Evolutionary conservation across 1,140 invertebrate species (phyloP).

Genomic region (Wiebesia pumilae): DNA sequence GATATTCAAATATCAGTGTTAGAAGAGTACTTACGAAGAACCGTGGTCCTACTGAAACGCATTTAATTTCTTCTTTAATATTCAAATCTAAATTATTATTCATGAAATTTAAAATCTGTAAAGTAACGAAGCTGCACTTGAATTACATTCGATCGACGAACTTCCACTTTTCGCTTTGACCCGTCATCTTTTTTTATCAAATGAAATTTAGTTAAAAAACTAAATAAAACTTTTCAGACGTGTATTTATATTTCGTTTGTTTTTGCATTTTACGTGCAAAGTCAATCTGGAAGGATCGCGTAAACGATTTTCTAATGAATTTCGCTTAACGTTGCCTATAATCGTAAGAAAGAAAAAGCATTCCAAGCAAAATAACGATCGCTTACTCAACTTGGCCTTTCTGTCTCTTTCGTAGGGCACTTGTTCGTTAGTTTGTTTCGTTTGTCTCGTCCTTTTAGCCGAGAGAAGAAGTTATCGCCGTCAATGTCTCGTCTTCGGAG

Average conservation of each 20-base stretch:
- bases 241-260: no score
- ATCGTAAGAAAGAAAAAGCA: no score
- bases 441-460: conserved; percentile 1
- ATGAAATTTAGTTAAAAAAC: not conserved
- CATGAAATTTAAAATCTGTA: conserved; percentile 22
- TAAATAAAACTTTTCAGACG: not conserved
- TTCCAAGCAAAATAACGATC: not conserved
- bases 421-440: not conserved
- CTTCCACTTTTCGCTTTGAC: not conserved
- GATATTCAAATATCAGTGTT: not conserved
- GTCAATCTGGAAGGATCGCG: no score
- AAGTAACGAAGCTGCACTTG: not conserved
- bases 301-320: no score
- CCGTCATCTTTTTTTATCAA: not conserved
- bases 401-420: not conserved
- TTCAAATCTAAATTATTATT: conserved; percentile 17
- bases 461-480: not conserved
- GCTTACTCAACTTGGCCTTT: not conserved
- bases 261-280: no score
- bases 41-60: not conserved
- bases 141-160: not conserved
- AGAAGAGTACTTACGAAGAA: no score
- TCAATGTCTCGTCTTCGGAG: conserved; percentile 5
- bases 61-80: not conserved
- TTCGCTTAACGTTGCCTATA: no score